These are phyloP conservation scores for Grantiella picta DNA, from an alignment of 2,113 vertebrate species.

Conservation along the genomic window DNA sequence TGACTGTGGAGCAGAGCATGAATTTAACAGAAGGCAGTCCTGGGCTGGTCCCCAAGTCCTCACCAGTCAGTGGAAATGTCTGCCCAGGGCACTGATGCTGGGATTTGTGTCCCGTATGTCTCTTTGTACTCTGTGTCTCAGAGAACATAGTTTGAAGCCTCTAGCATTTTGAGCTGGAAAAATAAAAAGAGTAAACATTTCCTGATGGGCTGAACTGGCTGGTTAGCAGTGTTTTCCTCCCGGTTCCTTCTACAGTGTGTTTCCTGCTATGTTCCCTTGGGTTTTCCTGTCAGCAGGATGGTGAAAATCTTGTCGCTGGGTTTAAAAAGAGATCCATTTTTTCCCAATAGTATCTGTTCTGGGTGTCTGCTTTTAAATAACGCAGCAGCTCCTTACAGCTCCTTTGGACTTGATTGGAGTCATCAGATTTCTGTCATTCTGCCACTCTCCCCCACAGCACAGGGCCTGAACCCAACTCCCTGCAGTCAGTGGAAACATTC, in stretches of 20 bases:
- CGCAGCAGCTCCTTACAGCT: rapidly evolving
- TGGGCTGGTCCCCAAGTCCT: neutral
- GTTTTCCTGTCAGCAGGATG: neutral
- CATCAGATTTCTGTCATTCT: neutral
- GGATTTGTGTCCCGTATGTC: neutral
- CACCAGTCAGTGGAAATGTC: neutral
- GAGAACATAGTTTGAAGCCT: neutral
- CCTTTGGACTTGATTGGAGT: neutral
- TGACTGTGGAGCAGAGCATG: neutral
- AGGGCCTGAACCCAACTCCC: neutral
- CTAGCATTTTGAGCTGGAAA: neutral
- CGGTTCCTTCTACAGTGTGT: neutral
- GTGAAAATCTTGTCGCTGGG: neutral
- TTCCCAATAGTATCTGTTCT: neutral
- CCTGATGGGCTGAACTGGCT: neutral
- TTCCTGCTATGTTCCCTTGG: neutral
- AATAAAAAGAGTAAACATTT: neutral
- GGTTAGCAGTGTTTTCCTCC: neutral
- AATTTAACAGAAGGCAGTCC: neutral
- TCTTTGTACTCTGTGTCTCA: neutral
- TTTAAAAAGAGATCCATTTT: constrained; percentile 1
- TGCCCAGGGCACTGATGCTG: neutral
- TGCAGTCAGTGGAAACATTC: neutral
- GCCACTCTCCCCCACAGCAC: neutral
- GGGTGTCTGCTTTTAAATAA: neutral